Evolutionary conservation across 2,113 vertebrate genomes (phyloP).

Genomic region (Crotalus viridis): DNA sequence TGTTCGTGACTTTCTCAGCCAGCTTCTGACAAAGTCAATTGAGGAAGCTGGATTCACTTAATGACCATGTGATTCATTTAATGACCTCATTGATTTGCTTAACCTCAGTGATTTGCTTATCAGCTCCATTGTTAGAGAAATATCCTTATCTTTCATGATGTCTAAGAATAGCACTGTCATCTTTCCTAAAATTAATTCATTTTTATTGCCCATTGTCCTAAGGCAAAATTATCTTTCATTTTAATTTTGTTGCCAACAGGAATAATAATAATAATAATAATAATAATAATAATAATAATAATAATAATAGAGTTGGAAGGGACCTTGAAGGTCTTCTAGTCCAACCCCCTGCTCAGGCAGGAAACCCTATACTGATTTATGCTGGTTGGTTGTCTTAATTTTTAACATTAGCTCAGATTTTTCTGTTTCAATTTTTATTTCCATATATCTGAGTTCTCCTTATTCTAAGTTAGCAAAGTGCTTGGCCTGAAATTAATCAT

Average conservation of each 20-base stretch:
- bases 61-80: no score
- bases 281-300: no score
- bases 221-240: not conserved
- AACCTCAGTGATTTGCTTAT: no score
- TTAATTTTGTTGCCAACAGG: not conserved
- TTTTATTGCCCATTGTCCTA: not conserved
- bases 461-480: not conserved
- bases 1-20: no score
- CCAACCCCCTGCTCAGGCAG: no score
- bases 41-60: no score
- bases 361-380: not conserved
- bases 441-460: not conserved
- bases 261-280: no score
- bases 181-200: not conserved
- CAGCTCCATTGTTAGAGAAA: not conserved
- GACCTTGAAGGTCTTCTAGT: no score
- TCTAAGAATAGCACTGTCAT: not conserved
- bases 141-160: not conserved
- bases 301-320: no score
- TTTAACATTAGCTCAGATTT: not conserved
- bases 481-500: not conserved
- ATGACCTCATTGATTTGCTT: no score
- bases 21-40: no score
- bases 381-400: not conserved
- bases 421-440: not conserved